These are phyloP conservation scores for Autographa pulchrina DNA, from an alignment of 2,888 invertebrate species.

Conservation along the genomic window DNA sequence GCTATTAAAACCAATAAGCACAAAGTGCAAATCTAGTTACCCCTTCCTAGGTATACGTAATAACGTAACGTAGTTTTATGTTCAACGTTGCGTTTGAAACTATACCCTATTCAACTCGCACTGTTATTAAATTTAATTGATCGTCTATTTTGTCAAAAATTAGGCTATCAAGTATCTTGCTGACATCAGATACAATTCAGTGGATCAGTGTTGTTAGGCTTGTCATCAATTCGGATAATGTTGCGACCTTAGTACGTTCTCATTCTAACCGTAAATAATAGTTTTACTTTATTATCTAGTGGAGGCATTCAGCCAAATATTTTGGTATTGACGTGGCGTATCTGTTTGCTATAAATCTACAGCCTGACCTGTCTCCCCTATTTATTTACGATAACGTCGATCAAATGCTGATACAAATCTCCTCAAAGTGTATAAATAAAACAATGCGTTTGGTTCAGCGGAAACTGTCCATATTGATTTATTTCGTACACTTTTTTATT, in stretches of 20 bases:
- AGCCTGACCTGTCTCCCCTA: constrained; percentile 23
- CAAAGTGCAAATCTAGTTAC: not conserved
- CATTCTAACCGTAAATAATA: constrained; percentile 13
- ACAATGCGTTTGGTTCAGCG: constrained; percentile 26
- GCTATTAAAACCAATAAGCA: not conserved
- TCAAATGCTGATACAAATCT: constrained; percentile 42
- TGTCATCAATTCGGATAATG: not conserved
- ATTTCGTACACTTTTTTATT: constrained; percentile 24
- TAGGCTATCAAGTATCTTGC: constrained; percentile 23
- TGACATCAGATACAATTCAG: constrained; percentile 24
- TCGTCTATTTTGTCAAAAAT: constrained; percentile 11
- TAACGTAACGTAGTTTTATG: not conserved
- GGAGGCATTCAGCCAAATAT: not conserved
- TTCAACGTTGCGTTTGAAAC: not conserved
- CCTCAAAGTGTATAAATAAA: constrained; percentile 17
- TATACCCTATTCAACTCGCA: not conserved
- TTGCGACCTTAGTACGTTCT: not conserved
- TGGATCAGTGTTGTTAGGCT: constrained; percentile 22
- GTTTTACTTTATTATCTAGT: constrained; percentile 11
- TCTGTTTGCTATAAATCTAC: constrained; percentile 41
- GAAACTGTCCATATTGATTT: constrained; percentile 17
- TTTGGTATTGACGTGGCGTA: constrained; percentile 21
- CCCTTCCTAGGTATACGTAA: not conserved
- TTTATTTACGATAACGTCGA: constrained; percentile 41
- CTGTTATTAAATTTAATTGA: not conserved